Conservation (phyloP, 2,888 invertebrate species). For the Ophion costatus region DNA sequence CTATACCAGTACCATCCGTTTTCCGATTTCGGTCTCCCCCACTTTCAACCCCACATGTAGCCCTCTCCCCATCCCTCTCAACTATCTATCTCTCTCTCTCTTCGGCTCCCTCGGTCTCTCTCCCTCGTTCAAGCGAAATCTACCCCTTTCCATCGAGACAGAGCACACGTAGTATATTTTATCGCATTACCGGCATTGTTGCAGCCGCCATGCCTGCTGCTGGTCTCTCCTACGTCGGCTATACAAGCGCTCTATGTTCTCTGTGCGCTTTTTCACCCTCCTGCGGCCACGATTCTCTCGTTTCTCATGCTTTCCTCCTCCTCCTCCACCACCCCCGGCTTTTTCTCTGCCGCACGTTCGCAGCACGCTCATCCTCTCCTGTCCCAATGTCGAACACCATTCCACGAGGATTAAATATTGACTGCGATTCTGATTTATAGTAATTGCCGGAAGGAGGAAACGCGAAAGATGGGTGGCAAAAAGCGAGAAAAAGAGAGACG, state of each 20-base stretch:
- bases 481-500: conserved; percentile 58
- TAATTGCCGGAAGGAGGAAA: conserved; percentile 79
- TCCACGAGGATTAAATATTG: conserved; percentile 82
- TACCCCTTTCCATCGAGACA: conserved; percentile 63
- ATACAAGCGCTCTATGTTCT: conserved; percentile 46
- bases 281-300: conserved; percentile 60
- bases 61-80: conserved; percentile 32
- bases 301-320: conserved; percentile 54
- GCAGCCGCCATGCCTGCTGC: conserved; percentile 72
- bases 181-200: conserved; percentile 81
- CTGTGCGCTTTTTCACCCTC: conserved; percentile 56
- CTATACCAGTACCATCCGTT: conserved; percentile 24
- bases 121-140: conserved; percentile 67
- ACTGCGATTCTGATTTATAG: conserved; percentile 83
- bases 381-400: conserved; percentile 77
- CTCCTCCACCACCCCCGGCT: neutral
- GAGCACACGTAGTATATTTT: conserved; percentile 78
- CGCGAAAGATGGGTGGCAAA: conserved; percentile 65
- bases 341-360: conserved; percentile 36
- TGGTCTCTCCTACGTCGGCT: conserved; percentile 47
- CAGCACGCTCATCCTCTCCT: conserved; percentile 67
- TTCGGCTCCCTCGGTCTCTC: conserved; percentile 26
- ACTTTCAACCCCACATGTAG: conserved; percentile 57
- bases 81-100: neutral
- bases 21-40: conserved; percentile 55